Evolutionary conservation across 2,888 invertebrate genomes (phyloP), one percentile per base, ranked within the genome.

Genomic region (Aphidoletes aphidimyza): DNA sequence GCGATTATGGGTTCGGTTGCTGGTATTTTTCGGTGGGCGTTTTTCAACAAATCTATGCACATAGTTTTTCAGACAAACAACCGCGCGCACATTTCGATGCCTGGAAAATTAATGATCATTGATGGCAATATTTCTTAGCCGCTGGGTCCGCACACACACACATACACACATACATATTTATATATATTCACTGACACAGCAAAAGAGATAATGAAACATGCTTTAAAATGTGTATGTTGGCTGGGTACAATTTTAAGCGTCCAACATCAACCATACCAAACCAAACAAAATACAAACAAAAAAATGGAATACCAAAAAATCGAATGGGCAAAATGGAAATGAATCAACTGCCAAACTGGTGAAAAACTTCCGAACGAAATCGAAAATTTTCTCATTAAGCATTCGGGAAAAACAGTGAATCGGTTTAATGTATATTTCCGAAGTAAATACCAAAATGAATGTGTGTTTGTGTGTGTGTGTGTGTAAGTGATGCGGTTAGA

Each of bases 61-160:
- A 69, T 30, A 69, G 54, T 69, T 30, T n/a, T n/a, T 69, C 30
- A 69, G 69, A 69, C 69, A 69, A 69, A 69, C 30, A 69, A 69
- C n/a, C n/a, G n/a, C 8, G 69, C 30, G 34, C 30, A 34, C n/a
- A n/a, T n/a, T n/a, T n/a, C n/a, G n/a, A 30, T 14, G 34, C 69
- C 30, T 69, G 26, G 6, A 30, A 69, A 69, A 69, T 69, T 69
- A 69, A 69, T 69, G 69, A 30, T 30, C 30, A 69, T 69, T 9
- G 34, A 30, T 69, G 34, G 69, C 34, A 69, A 69, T 30, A 69
- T 30, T 69, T 30, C 69, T 69, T 69, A 30, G 69, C 69, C 30
- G 0, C 34, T 3, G 69, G 69, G 34, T 69, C 30, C 69, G 30
- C n/a, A n/a, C n/a, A n/a, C n/a, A n/a, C n/a, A n/a, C n/a, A n/a